Conservation (phyloP, 1,140 invertebrate species). For the Drosophila orosa region DNA sequence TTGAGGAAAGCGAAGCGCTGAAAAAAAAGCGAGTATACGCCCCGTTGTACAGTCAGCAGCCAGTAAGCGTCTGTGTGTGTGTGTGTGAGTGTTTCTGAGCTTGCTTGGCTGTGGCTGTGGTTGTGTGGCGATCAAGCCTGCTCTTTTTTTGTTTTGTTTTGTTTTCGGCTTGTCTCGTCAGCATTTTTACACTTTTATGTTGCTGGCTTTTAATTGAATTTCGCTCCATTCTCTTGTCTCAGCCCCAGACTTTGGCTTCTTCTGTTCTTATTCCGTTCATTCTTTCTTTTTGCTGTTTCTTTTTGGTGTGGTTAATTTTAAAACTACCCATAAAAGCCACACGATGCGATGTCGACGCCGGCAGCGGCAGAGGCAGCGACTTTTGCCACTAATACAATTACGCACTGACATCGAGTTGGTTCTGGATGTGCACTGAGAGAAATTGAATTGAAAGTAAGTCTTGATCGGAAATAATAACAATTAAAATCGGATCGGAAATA, state of each 20-base stretch:
- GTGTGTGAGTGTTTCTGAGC: conserved; percentile 7
- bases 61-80: conserved; percentile 9
- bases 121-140: conserved; percentile 43
- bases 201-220: conserved; percentile 79
- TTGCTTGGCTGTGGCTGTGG: neutral
- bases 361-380: conserved; percentile 21
- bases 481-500: too few species aligned
- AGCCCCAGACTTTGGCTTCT: conserved; percentile 64
- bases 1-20: conserved; percentile 65
- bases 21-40: conserved; percentile 79
- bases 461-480: rapidly evolving
- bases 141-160: conserved; percentile 40
- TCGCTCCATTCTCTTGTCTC: conserved; percentile 47
- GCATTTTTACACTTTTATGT: conserved; percentile 74
- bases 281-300: conserved; percentile 47
- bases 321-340: conserved; percentile 79
- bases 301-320: conserved; percentile 75
- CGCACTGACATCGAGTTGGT: conserved; percentile 37
- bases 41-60: conserved; percentile 74
- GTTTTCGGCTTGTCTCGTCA: conserved; percentile 54
- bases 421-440: conserved; percentile 32
- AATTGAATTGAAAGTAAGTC: neutral
- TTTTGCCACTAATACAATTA: conserved; percentile 64
- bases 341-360: conserved; percentile 43
- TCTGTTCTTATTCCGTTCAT: conserved; percentile 34